Conservation (phyloP, 2,797 vertebrate species). For the Austrolebias charrua region DNA sequence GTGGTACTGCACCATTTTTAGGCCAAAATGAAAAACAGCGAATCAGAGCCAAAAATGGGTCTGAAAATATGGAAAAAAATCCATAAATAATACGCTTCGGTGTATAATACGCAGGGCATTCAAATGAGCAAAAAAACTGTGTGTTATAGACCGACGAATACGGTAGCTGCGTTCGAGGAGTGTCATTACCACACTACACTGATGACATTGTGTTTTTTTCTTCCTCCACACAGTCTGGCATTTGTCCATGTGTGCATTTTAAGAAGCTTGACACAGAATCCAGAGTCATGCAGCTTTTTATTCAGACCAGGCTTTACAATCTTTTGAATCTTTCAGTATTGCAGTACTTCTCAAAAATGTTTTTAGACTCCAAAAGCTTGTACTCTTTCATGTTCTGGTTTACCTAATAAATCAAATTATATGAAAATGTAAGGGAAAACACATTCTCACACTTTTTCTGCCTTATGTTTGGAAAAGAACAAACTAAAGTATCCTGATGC, state of each 20-base stretch:
- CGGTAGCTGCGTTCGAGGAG: conserved; percentile 59
- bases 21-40: no score
- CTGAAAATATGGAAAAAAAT: no score
- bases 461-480: conserved; percentile 16
- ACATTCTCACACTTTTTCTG: neutral
- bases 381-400: neutral
- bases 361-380: neutral
- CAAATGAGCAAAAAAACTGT: no score
- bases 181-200: conserved; percentile 50
- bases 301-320: conserved; percentile 3
- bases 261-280: conserved; percentile 21
- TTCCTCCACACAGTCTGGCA: conserved; percentile 34
- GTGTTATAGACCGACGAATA: no score
- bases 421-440: neutral
- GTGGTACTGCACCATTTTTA: no score
- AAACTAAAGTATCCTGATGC: conserved; percentile 12
- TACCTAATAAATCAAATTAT: neutral
- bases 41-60: no score
- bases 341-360: conserved; percentile 5
- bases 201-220: conserved; percentile 35
- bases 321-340: conserved; percentile 11
- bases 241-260: conserved; percentile 25
- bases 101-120: no score
- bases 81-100: no score
- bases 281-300: conserved; percentile 23